These are phyloP conservation scores for Xestia c-nigrum DNA, from an alignment of 2,888 invertebrate species.

Conservation along the genomic window DNA sequence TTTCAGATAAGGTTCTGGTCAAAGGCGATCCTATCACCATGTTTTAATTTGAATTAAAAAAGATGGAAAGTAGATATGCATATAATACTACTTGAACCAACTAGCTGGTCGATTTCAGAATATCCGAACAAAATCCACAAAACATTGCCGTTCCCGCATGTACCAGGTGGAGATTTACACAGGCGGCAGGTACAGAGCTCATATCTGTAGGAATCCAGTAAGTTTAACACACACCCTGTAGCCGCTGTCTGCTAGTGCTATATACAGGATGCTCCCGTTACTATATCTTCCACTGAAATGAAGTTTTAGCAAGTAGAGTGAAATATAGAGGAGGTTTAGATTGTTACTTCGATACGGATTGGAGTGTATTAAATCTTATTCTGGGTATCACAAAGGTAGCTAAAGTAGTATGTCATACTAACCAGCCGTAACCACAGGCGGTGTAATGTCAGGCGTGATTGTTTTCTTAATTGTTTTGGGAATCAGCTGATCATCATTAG, in stretches of 20 bases:
- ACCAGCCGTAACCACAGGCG: background rate
- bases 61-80: background rate
- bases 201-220: conserved; percentile 73
- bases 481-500: background rate
- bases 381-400: too few relatives aligned
- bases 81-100: background rate
- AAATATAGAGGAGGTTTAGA: conserved; percentile 10
- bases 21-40: background rate
- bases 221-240: conserved; percentile 68
- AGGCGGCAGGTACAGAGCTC: conserved; percentile 70
- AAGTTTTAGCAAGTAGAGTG: conserved; percentile 20
- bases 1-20: background rate
- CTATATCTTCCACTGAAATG: conserved; percentile 23
- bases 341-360: background rate
- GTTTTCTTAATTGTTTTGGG: background rate
- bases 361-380: background rate
- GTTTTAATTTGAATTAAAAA: background rate
- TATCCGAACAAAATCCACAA: conserved; percentile 7
- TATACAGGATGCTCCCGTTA: conserved; percentile 57
- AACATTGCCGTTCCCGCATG: conserved; percentile 49
- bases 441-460: background rate
- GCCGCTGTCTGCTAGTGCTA: conserved; percentile 47
- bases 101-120: background rate
- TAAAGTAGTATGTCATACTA: background rate
- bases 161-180: conserved; percentile 72